Evolutionary conservation across 2,888 invertebrate species (phyloP).

Genomic region (Dryadula phaetusa): DNA sequence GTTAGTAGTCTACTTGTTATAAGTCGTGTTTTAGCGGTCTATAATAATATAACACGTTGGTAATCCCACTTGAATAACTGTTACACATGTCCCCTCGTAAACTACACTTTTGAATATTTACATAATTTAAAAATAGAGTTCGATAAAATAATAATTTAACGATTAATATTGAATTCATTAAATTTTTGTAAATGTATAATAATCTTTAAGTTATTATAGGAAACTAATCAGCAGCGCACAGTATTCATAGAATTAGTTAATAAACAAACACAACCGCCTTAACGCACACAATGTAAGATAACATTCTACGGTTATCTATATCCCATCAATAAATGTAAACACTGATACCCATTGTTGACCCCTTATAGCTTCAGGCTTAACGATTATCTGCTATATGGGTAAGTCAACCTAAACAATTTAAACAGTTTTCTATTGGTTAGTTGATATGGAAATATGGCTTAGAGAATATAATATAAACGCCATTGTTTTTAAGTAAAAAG

Average conservation of each 20-base stretch:
- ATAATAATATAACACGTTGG: slow-evolving; percentile 7
- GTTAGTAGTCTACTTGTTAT: background rate
- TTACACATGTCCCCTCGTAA: slow-evolving; percentile 12
- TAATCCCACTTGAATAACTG: slow-evolving; percentile 6
- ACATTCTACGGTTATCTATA: slow-evolving; percentile 27
- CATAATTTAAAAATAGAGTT: slow-evolving; percentile 7
- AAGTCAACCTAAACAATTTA: slow-evolving; percentile 31
- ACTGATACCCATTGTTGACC: slow-evolving; percentile 32
- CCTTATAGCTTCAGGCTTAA: slow-evolving; percentile 31
- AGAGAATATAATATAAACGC: background rate
- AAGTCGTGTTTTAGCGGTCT: background rate
- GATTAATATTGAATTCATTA: background rate
- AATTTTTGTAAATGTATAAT: background rate
- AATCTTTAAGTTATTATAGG: background rate
- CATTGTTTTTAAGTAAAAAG: too few species aligned
- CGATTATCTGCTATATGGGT: slow-evolving; percentile 31
- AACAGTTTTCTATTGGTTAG: background rate
- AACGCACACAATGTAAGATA: slow-evolving; percentile 22
- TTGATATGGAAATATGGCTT: too few species aligned
- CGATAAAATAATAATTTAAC: background rate
- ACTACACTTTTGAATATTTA: slow-evolving; percentile 10
- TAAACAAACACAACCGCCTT: slow-evolving; percentile 22
- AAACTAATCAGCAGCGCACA: background rate
- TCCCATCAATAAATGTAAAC: slow-evolving; percentile 37
- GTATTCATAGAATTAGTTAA: slow-evolving; percentile 21